Evolutionary conservation across 2,113 vertebrate genomes (phyloP).

Genomic region (Eulemur rufifrons): DNA sequence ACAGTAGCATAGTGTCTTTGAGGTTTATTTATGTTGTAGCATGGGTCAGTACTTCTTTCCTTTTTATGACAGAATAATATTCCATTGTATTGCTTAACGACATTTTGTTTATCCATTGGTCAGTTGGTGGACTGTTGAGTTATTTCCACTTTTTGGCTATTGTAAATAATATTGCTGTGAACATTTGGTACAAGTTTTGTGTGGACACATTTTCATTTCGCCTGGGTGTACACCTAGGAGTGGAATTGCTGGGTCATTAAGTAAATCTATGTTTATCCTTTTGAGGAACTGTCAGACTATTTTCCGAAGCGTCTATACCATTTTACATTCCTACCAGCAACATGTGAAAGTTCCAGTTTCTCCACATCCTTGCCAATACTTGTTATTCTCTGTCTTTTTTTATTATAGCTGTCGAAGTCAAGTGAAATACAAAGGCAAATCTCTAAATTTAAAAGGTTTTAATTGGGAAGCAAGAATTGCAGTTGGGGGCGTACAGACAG

Average conservation of each 20-base stretch:
- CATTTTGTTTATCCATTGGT: neutral
- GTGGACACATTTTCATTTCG: neutral
- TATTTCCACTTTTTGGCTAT: constrained; percentile 11
- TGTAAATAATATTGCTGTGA: neutral
- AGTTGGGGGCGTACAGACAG: neutral
- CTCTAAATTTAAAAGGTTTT: neutral
- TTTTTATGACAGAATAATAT: constrained; percentile 21
- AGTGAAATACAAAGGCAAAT: neutral
- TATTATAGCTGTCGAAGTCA: neutral
- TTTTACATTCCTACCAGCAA: neutral
- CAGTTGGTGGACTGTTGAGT: neutral
- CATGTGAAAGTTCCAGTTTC: neutral
- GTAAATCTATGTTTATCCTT: neutral
- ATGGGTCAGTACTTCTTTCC: neutral
- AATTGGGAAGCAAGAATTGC: neutral
- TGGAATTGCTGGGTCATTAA: neutral
- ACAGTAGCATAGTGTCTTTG: neutral
- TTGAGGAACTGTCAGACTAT: neutral
- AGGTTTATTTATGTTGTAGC: neutral
- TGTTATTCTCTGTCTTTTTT: neutral
- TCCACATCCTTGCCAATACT: neutral
- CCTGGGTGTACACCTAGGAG: neutral
- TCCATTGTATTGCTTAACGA: neutral
- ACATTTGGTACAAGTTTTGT: constrained; percentile 21
- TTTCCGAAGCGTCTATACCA: neutral